Evolutionary conservation across 1,140 invertebrate species (phyloP).

Genomic region (Penaeus japonicus): DNA sequence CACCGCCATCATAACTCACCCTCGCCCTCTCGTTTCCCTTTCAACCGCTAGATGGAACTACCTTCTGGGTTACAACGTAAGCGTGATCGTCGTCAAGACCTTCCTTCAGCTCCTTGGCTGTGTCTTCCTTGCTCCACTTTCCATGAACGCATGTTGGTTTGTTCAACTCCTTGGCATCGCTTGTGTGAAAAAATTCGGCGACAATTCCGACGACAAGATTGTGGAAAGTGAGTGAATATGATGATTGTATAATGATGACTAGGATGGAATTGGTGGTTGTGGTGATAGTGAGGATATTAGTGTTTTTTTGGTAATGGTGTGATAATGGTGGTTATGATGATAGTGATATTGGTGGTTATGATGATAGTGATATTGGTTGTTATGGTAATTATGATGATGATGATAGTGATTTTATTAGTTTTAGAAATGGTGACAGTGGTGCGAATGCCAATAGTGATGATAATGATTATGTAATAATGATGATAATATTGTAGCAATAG

Average conservation of each 20-base stretch:
- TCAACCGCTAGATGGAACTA: conserved; percentile 83
- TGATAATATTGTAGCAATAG: too few relatives aligned
- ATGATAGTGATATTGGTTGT: too few relatives aligned
- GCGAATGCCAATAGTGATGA: too few relatives aligned
- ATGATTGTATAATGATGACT: background rate
- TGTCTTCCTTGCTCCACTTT: conserved; percentile 76
- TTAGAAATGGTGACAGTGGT: too few relatives aligned
- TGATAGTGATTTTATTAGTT: too few relatives aligned
- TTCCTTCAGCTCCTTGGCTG: conserved; percentile 88
- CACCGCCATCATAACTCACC: background rate
- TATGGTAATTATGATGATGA: too few relatives aligned
- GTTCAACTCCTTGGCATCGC: conserved; percentile 90
- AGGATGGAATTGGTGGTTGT: background rate
- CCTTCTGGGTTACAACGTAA: conserved; percentile 86
- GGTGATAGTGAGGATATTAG: too few relatives aligned
- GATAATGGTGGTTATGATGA: background rate
- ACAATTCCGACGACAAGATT: conserved; percentile 55
- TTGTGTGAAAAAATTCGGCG: conserved; percentile 78
- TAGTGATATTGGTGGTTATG: background rate
- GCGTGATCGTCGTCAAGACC: conserved; percentile 85
- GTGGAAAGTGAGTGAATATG: conserved; percentile 44
- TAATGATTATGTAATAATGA: too few relatives aligned
- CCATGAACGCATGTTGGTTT: conserved; percentile 81
- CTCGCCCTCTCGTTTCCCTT: background rate
- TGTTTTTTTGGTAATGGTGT: too few relatives aligned